phyloP scores from a whole-genome alignment of 2,113 vertebrate species.

The Amphiprion ocellaris region DNA sequence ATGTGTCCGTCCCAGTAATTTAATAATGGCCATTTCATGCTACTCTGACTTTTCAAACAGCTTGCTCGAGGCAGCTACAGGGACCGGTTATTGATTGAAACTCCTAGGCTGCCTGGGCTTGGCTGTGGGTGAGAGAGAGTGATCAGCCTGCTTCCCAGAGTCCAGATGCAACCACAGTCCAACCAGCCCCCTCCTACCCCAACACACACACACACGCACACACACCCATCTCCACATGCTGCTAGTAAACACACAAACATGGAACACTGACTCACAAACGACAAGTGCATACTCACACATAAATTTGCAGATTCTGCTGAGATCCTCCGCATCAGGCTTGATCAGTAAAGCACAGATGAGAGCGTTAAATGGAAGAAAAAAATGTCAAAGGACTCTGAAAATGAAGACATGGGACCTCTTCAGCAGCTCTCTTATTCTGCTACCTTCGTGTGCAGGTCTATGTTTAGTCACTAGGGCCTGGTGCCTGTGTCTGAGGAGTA shows the following conservation, averaged over 20 bases:
- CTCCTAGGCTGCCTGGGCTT: slow-evolving; percentile 65
- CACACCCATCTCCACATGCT: slow-evolving; percentile 44
- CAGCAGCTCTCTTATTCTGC: slow-evolving; percentile 53
- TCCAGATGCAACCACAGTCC: slow-evolving; percentile 57
- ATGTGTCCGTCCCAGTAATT: slow-evolving; percentile 86
- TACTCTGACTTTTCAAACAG: slow-evolving; percentile 87
- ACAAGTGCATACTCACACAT: slow-evolving; percentile 30
- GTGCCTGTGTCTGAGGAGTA: slow-evolving; percentile 71
- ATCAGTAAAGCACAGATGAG: slow-evolving; percentile 27
- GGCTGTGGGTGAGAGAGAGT: slow-evolving; percentile 77
- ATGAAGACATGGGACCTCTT: slow-evolving; percentile 63
- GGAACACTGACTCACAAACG: slow-evolving; percentile 13
- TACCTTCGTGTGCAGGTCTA: slow-evolving; percentile 34
- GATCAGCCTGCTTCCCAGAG: slow-evolving; percentile 80
- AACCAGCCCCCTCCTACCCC: not conserved
- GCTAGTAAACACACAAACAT: slow-evolving; percentile 68
- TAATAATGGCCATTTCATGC: slow-evolving; percentile 88
- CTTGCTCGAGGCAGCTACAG: slow-evolving; percentile 83
- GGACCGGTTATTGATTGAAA: slow-evolving; percentile 83
- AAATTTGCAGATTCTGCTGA: slow-evolving; percentile 33
- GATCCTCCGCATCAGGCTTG: slow-evolving; percentile 22
- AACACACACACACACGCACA: no score
- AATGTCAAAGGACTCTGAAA: slow-evolving; percentile 54
- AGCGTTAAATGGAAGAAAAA: slow-evolving; percentile 34
- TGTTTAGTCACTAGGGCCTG: slow-evolving; percentile 47